These are phyloP conservation scores for Daboia siamensis DNA, from an alignment of 2,113 vertebrate species.

Conservation along the genomic window DNA sequence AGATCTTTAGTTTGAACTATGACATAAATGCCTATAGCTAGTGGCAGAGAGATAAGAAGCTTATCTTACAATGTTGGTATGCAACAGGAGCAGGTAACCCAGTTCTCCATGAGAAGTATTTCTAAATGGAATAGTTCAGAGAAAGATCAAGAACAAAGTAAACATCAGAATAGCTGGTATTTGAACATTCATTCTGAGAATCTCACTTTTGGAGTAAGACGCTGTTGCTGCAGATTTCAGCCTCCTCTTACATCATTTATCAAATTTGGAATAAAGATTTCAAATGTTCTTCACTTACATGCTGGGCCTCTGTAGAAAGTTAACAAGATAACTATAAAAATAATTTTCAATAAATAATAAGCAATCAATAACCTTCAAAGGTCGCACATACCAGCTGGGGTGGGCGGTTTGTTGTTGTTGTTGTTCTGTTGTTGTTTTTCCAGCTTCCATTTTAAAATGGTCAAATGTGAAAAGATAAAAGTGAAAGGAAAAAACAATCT, in stretches of 20 bases:
- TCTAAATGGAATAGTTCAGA: neutral
- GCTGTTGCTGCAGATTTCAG: too few species aligned
- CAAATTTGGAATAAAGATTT: neutral
- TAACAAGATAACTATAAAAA: neutral
- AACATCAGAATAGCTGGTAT: neutral
- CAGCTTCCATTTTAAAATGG: neutral
- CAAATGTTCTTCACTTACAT: neutral
- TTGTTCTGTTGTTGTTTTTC: neutral
- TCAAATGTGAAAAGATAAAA: neutral
- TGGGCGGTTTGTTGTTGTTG: neutral
- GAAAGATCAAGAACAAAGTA: neutral
- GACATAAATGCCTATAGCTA: neutral
- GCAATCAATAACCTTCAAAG: neutral
- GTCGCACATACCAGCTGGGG: neutral
- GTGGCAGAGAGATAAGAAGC: neutral
- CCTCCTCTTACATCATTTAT: neutral
- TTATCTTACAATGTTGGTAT: neutral
- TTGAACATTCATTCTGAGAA: neutral
- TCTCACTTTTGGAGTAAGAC: neutral
- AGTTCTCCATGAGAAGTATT: neutral
- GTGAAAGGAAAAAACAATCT: neutral
- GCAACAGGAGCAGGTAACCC: neutral
- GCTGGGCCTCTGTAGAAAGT: too few species aligned
- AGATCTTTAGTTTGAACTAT: neutral
- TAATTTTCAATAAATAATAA: neutral